Evolutionary conservation across 2,113 vertebrate species (phyloP), one percentile per base, ranked within the genome.

Genomic region (Scomber scombrus): DNA sequence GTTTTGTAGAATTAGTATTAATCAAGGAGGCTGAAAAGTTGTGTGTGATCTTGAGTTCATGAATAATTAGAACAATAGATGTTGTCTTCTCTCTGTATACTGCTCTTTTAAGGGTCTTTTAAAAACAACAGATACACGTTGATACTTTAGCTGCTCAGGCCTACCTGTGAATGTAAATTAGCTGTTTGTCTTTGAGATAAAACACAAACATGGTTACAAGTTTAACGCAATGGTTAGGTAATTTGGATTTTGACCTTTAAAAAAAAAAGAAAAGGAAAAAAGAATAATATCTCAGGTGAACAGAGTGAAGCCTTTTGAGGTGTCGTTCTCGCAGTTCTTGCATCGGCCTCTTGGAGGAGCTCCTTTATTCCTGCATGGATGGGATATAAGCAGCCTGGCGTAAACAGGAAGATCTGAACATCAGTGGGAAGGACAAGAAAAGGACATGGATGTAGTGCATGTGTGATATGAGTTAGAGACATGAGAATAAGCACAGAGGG

Each of bases 381-480:
- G 75, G 75, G 14, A 9, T 34, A 31, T 40, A 40, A 67, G 75
- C 83, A 86, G 77, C 75, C 56, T 56, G 19, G 74, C 71, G 4
- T 87, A 49, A 89, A 81, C 88, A 81, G 85, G 82, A 87, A 89
- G 85, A 84, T 85, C 64, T 89, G 40, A 56, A 8, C 68, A 82
- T 89, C 81, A 60, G 51, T 74, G 51, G 58, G 88, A 92, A 93
- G 91, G 92, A 82, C 91, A 84, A 66, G 69, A 65, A 86, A 83
- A 94, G 91, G 89, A 69, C 87, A 90, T 13, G 9, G 64, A 23
- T 78, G 67, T 50, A 50, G 50, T 31, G 19, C 18, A 3, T 56
- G 26, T 81, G 34, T 31, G 52, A 45, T 75, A 26, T 26, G 23
- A 23, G 23, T 26, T 26, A 26, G 23, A 34, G 62, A 45, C 23